Evolutionary conservation across 2,888 invertebrate genomes (phyloP), one percentile per base, ranked within the genome.

Genomic region (Scaptomyza polygonia): DNA sequence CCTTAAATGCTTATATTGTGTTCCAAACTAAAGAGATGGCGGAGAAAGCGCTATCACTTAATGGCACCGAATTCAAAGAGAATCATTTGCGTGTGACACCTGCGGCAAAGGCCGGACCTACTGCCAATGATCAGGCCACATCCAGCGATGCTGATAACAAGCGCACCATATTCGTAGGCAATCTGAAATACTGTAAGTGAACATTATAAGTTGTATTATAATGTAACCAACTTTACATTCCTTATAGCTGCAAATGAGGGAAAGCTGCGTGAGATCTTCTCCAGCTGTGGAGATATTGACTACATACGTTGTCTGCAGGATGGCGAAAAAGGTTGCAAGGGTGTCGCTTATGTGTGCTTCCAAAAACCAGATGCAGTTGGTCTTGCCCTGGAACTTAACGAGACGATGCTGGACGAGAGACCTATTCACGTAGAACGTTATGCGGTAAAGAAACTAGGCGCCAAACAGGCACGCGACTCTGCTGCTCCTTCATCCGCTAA

Each of bases 331-430:
- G 92, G 92, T 4, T 92, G 92, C 73, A 91, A 89, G 34, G 91
- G 91, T 4, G 87, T 90, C 2, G 92, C 90, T 0, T 92, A 89
- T 67, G 89, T 92, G 11, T 90, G 91, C 45, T 92, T 91, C 65
- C 87, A 91, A 54, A 77, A 81, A 2, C 71, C 89, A 0, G 91
- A 91, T 32, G 85, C 91, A 0, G 90, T 92, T 0, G 86, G 89
- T 0, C 72, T 92, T 18, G 92, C 91, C 1, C 58, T 92, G 3
- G 91, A 92, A 58, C 72, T 92, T 0, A 90, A 92, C 34, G 82
- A 89, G n/a, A 91, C 91, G 0, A 51, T 91, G 6, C 70, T 92
- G 0, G 90, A 91, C 45, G 91, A 92, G 6, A 85, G 92, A 25
- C 90, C 91, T 5, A 91, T 92, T 14, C 78, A 89, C 32, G 91